A percentile compares a stretch with the other conserved stretches of the same genome.
Conservation (phyloP, 2,113 vertebrate species). For the Menura novaehollandiae region DNA sequence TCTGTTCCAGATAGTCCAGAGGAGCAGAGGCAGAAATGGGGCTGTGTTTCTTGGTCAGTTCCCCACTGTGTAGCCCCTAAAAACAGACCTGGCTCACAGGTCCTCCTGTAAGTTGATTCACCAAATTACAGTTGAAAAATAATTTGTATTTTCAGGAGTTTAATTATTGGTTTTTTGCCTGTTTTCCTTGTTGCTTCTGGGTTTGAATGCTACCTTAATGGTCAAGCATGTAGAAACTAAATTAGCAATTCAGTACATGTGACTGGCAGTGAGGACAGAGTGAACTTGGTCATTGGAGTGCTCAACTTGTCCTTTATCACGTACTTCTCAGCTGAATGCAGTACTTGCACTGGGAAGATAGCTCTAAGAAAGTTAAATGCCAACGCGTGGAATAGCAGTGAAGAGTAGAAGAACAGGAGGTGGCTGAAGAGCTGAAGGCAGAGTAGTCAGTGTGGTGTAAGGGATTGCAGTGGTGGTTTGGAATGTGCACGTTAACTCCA, state of each 20-base stretch:
- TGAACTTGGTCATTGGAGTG: neutral
- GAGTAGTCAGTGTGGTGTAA: neutral
- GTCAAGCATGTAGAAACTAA: neutral
- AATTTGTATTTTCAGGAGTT: neutral
- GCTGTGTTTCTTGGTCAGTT: neutral
- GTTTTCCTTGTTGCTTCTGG: neutral
- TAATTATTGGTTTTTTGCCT: neutral
- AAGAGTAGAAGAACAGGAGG: neutral
- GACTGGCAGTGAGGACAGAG: neutral
- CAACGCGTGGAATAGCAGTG: neutral
- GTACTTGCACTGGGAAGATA: neutral
- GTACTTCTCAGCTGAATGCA: neutral
- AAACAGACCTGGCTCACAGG: neutral
- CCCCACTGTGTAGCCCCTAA: rapidly evolving
- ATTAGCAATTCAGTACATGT: neutral
- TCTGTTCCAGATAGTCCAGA: neutral
- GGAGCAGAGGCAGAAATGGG: neutral
- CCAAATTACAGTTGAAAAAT: neutral
- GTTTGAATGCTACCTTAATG: neutral
- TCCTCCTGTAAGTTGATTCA: neutral
- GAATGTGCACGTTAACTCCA: neutral
- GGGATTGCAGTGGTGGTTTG: neutral
- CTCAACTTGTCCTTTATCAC: neutral
- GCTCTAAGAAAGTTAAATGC: neutral
- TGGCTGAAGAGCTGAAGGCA: neutral